Conservation (phyloP, 2,113 vertebrate species). For the Galemys pyrenaicus region DNA sequence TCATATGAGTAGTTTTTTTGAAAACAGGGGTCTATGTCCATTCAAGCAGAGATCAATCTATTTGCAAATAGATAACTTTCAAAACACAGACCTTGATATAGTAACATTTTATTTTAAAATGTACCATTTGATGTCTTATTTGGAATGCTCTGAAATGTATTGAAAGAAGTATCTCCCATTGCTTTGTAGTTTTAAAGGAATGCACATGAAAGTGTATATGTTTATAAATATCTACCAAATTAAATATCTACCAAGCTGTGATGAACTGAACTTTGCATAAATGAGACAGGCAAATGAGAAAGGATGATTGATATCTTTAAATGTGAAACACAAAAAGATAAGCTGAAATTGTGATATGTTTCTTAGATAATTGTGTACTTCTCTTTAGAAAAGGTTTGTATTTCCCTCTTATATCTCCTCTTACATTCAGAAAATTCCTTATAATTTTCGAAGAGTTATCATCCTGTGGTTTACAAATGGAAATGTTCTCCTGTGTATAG, state of each 20-base stretch:
- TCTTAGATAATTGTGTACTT: not conserved
- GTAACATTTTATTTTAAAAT: slow-evolving; percentile 3
- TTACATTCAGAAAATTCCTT: not conserved
- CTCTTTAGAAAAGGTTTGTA: slow-evolving; percentile 1
- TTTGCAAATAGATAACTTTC: not conserved
- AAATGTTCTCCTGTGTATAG: slow-evolving; percentile 1
- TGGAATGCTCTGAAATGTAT: slow-evolving; percentile 23
- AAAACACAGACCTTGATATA: not conserved
- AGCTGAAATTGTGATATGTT: not conserved
- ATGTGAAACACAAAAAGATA: not conserved
- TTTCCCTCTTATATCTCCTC: not conserved
- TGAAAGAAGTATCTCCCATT: not conserved
- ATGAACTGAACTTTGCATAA: not conserved
- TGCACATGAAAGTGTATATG: not conserved
- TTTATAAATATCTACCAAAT: not conserved
- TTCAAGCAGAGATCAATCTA: not conserved
- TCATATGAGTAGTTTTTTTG: not conserved
- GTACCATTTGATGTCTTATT: not conserved
- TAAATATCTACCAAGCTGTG: not conserved
- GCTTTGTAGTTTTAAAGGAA: not conserved
- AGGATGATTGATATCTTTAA: not conserved
- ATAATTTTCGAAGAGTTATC: slow-evolving; percentile 12
- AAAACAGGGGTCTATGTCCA: not conserved
- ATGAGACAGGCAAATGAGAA: not conserved
- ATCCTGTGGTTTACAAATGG: not conserved